Evolutionary conservation across 2,797 vertebrate species (phyloP).

Genomic region (Bradypus variegatus): DNA sequence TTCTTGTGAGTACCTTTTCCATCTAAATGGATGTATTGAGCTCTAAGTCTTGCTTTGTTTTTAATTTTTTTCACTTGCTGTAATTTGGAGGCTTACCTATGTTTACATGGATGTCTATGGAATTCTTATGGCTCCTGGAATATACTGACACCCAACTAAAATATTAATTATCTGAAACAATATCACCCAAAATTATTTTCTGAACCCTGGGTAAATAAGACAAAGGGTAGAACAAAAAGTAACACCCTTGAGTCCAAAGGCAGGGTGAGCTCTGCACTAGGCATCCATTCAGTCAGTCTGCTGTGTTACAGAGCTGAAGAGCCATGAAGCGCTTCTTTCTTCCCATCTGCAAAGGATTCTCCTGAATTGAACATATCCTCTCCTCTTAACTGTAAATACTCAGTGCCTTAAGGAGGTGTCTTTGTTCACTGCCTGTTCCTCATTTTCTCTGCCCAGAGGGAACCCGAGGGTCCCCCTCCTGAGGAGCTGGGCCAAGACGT

Average conservation of each 20-base stretch:
- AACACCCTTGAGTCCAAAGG: neutral
- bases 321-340: too few relatives aligned
- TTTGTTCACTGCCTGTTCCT: neutral
- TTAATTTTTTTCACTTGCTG: neutral
- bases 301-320: too few relatives aligned
- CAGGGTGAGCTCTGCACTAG: too few relatives aligned
- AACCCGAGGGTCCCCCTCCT: rapidly evolving
- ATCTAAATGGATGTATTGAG: neutral
- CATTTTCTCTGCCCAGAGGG: neutral
- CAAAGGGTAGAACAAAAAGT: neutral
- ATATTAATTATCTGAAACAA: neutral
- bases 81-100: neutral
- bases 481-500: too few relatives aligned
- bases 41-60: neutral
- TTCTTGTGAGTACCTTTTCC: neutral
- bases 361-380: neutral
- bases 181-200: neutral
- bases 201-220: neutral
- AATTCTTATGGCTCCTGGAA: neutral
- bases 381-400: too few relatives aligned
- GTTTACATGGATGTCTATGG: neutral
- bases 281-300: neutral
- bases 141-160: neutral
- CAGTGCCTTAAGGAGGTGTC: too few relatives aligned
- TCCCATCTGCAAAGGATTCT: too few relatives aligned